These are phyloP conservation scores for Pteronotus mesoamericanus DNA, from an alignment of 2,797 vertebrate genomes.

Conservation along the genomic window DNA sequence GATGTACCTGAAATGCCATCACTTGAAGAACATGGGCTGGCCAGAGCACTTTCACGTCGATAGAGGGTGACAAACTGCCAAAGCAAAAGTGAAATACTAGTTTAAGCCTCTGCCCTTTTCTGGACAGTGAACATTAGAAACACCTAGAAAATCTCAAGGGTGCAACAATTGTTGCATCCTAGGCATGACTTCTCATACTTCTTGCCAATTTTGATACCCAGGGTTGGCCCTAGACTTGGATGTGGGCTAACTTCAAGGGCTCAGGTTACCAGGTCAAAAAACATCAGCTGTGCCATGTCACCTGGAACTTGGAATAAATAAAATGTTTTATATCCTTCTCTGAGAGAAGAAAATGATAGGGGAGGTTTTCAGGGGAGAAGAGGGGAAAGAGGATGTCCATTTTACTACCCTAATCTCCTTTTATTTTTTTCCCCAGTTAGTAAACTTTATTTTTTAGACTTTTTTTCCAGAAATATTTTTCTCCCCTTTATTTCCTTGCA, in stretches of 20 bases:
- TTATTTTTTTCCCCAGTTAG: too few species aligned
- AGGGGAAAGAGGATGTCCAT: background rate
- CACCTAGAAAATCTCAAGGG: background rate
- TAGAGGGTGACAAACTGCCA: background rate
- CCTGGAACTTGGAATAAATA: background rate
- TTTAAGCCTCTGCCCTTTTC: background rate
- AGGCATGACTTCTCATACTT: background rate
- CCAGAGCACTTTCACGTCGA: background rate
- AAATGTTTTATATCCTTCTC: background rate
- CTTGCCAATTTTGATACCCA: background rate
- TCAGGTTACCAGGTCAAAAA: background rate
- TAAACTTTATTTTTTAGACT: too few species aligned
- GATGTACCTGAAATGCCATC: background rate
- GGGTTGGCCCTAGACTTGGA: background rate
- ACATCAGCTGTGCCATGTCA: background rate
- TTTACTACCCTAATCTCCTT: background rate
- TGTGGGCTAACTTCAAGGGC: background rate
- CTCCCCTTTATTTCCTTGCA: too few species aligned
- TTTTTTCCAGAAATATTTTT: too few species aligned
- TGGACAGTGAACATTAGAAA: background rate
- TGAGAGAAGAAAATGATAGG: background rate
- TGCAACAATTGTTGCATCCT: background rate
- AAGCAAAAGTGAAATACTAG: constrained; percentile 17
- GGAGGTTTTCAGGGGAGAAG: background rate
- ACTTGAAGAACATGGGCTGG: background rate